Percentiles rank a stretch among this genome's conserved stretches.
phyloP scores from a whole-genome alignment of 2,797 vertebrate genomes.

The Petrocephalus schoutedeni region DNA sequence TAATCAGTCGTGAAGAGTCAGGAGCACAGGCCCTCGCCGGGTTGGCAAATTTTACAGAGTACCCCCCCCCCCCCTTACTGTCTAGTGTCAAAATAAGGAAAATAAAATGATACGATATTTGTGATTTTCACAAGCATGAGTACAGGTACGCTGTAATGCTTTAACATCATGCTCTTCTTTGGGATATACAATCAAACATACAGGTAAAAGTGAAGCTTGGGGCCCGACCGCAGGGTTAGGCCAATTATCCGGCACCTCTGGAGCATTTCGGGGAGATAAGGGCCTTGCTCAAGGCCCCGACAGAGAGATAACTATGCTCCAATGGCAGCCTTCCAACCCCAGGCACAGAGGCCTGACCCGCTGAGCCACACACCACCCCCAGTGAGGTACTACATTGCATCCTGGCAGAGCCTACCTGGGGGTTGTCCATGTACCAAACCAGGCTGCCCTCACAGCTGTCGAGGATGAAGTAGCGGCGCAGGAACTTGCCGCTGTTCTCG shows the following conservation, averaged over 20 bases:
- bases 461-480: conserved; percentile 80
- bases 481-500: conserved; percentile 79
- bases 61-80: background rate
- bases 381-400: background rate
- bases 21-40: background rate
- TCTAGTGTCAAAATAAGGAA: background rate
- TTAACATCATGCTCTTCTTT: background rate
- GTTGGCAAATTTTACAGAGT: background rate
- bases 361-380: background rate
- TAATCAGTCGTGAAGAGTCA: background rate
- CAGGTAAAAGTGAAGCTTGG: background rate
- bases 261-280: background rate
- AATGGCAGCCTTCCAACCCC: background rate
- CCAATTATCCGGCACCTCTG: background rate
- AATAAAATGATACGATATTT: background rate
- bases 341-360: background rate
- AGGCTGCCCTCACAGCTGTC: conserved; percentile 72
- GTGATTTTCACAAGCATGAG: background rate
- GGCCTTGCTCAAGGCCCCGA: background rate
- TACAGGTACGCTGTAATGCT: background rate
- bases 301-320: background rate
- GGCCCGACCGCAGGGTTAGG: background rate
- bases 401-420: conserved; percentile 47
- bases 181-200: background rate
- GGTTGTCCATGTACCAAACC: conserved; percentile 83